Evolutionary conservation across 2,888 invertebrate genomes (phyloP).

Genomic region (Trypoxylon attenuatum): DNA sequence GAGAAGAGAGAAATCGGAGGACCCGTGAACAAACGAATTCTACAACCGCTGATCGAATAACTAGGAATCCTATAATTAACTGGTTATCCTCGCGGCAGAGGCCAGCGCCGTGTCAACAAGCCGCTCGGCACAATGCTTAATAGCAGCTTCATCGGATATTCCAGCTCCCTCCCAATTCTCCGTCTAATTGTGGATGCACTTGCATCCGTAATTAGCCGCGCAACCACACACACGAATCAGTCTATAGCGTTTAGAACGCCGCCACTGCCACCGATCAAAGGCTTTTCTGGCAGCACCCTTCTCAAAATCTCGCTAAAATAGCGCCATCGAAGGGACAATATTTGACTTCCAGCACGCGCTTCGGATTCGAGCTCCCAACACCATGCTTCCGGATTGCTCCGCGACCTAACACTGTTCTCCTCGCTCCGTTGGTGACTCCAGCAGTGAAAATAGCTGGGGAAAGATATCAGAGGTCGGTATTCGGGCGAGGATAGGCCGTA

Average conservation of each 20-base stretch:
- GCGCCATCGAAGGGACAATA: no score
- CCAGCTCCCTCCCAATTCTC: no score
- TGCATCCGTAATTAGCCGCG: neutral
- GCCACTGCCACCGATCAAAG: no score
- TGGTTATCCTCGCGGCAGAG: conserved; percentile 2
- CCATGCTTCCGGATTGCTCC: neutral
- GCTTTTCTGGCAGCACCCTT: no score
- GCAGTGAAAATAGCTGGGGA: conserved; percentile 9
- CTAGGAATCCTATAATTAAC: conserved; percentile 31
- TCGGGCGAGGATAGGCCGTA: conserved; percentile 40
- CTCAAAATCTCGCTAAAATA: no score
- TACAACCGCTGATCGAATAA: conserved; percentile 36
- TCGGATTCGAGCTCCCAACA: no score
- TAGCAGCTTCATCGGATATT: conserved; percentile 36
- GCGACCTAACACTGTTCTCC: no score
- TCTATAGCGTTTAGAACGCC: no score
- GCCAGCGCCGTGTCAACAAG: conserved; percentile 26
- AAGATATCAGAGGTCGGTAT: conserved; percentile 17
- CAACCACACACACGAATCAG: neutral
- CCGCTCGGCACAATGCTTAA: conserved; percentile 26
- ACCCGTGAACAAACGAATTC: no score
- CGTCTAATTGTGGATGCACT: conserved; percentile 11
- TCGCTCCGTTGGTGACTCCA: no score
- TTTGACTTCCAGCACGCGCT: no score
- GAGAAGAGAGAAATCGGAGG: no score